Percentiles rank a stretch among this genome's conserved stretches.
phyloP scores from a whole-genome alignment of 2,888 invertebrate genomes.

The Halictus ligatus region DNA sequence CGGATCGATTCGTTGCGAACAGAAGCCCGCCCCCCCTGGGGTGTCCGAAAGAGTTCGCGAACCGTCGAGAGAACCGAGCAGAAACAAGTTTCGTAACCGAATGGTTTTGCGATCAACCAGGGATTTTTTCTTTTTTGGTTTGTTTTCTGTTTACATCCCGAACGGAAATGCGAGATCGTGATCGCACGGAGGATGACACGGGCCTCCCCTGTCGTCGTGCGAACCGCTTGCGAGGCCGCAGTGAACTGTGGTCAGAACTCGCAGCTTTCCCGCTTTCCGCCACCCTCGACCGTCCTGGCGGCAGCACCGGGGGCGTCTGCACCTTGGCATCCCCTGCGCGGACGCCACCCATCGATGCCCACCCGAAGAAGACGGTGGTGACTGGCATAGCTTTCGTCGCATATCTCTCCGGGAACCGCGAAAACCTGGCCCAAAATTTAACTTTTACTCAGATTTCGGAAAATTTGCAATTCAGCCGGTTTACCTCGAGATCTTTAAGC shows the following conservation, averaged over 20 bases:
- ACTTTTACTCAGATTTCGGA: too few relatives aligned
- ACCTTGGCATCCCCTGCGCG: conserved; percentile 48
- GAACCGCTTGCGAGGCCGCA: conserved; percentile 79
- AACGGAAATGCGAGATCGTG: not conserved
- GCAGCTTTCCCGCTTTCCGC: conserved; percentile 79
- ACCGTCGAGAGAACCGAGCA: not conserved
- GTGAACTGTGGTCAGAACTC: conserved; percentile 73
- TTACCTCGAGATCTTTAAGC: too few relatives aligned
- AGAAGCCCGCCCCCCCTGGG: not conserved
- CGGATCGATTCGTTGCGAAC: conserved; percentile 17
- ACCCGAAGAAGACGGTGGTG: not conserved
- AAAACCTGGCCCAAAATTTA: too few relatives aligned
- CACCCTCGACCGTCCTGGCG: conserved; percentile 64
- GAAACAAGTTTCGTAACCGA: not conserved
- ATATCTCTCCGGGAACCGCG: too few relatives aligned
- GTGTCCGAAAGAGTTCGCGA: not conserved
- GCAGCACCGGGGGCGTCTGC: conserved; percentile 50
- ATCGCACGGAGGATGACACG: not conserved
- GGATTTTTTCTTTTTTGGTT: conserved; percentile 14
- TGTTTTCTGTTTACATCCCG: conserved; percentile 37
- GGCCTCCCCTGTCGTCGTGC: conserved; percentile 53
- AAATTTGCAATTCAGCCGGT: too few relatives aligned
- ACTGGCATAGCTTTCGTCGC: not conserved
- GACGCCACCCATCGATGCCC: conserved; percentile 44
- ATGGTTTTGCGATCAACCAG: not conserved